Percentiles rank a stretch among this genome's conserved stretches.
phyloP scores from a whole-genome alignment of 2,113 vertebrate species.

The Struthidea cinerea region DNA sequence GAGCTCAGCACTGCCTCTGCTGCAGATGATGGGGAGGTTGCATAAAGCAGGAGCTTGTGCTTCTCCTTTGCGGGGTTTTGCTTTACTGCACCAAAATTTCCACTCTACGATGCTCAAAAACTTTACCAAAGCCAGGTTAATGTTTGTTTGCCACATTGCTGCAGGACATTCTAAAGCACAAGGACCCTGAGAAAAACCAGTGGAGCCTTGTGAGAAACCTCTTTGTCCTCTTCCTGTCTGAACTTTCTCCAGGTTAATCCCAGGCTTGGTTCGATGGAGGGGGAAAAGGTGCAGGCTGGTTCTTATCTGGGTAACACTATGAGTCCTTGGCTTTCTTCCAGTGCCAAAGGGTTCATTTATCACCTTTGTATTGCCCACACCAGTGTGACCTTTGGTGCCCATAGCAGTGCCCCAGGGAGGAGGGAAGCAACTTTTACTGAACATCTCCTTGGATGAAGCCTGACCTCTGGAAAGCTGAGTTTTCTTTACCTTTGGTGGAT shows the following conservation, averaged over 20 bases:
- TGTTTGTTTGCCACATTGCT: neutral
- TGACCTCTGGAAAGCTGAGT: neutral
- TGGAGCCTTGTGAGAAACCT: neutral
- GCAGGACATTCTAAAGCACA: neutral
- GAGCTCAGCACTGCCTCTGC: neutral
- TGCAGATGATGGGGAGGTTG: neutral
- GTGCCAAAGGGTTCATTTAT: fast-evolving
- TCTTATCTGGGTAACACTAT: neutral
- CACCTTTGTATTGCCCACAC: neutral
- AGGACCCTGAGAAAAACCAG: neutral
- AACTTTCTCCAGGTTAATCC: neutral
- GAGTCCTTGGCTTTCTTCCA: neutral
- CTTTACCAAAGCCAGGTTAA: neutral
- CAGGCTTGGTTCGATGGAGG: neutral
- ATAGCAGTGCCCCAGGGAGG: neutral
- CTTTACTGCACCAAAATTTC: neutral
- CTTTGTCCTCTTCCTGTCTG: neutral
- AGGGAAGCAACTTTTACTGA: neutral
- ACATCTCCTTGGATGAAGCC: neutral
- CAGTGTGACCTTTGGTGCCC: neutral
- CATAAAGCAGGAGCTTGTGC: neutral
- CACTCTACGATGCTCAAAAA: neutral
- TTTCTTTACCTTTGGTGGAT: neutral
- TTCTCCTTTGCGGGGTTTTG: neutral
- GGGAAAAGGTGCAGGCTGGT: neutral